A percentile compares a stretch with the other conserved stretches of the same genome.
Conservation (phyloP, 2,888 invertebrate genomes). For the Agonopterix arenella region DNA sequence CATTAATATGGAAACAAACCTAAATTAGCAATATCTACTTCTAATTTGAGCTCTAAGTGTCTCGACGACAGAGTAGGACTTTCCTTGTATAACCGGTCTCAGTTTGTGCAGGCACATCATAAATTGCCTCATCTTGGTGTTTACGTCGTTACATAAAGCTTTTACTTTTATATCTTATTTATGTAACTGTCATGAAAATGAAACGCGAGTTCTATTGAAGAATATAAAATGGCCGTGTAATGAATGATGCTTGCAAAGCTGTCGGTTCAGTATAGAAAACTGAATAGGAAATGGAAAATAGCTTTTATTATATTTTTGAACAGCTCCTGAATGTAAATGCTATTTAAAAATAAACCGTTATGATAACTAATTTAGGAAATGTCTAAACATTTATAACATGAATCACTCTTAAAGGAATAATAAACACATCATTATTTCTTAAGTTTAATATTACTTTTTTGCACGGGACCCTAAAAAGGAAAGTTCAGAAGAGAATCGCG, state of each 20-base stretch:
- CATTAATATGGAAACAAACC: too few relatives aligned
- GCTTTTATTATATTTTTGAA: too few relatives aligned
- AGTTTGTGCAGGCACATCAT: neutral
- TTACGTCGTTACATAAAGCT: slow-evolving; percentile 3
- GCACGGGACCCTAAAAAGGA: slow-evolving; percentile 23
- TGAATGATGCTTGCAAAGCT: too few relatives aligned
- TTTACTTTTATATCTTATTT: slow-evolving; percentile 5
- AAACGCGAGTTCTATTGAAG: slow-evolving; percentile 14
- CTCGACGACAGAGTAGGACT: too few relatives aligned
- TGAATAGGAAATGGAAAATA: too few relatives aligned
- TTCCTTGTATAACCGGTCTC: neutral
- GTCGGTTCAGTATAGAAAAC: too few relatives aligned
- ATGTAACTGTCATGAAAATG: slow-evolving; percentile 14
- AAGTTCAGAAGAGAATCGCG: slow-evolving; percentile 37
- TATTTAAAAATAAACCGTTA: neutral
- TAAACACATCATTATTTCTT: neutral
- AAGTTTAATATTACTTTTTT: neutral
- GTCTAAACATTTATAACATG: too few relatives aligned
- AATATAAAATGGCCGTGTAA: slow-evolving; percentile 5
- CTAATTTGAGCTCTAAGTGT: too few relatives aligned
- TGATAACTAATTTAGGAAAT: too few relatives aligned
- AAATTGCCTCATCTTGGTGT: slow-evolving; percentile 2
- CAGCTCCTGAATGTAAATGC: neutral
- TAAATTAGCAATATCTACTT: too few relatives aligned
- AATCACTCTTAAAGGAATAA: neutral